Percentiles rank a stretch among this genome's conserved stretches.
These are phyloP conservation scores for Ptilorrhoa leucosticta DNA, from an alignment of 2,113 vertebrate genomes.

Conservation along the genomic window DNA sequence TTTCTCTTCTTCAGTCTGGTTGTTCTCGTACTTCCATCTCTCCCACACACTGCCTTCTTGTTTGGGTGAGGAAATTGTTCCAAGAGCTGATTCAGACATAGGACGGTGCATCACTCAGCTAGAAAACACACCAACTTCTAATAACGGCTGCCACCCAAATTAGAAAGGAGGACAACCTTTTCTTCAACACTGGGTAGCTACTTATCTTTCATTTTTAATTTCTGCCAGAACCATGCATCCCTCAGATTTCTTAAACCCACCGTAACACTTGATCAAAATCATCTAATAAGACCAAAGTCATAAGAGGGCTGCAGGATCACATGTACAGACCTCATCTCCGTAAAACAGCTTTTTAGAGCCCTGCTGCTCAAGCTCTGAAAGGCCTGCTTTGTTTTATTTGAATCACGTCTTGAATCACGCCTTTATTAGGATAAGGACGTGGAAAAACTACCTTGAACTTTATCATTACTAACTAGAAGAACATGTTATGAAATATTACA, in stretches of 20 bases:
- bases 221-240: not conserved
- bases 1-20: not conserved
- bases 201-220: not conserved
- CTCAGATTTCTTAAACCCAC: not conserved
- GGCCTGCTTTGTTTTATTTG: not conserved
- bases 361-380: not conserved
- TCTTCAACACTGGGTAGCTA: not conserved
- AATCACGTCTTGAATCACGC: not conserved
- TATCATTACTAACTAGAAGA: not conserved
- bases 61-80: not conserved
- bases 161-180: not conserved
- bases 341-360: not conserved
- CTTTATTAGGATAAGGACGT: not conserved
- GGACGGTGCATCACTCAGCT: accelerated
- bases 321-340: not conserved
- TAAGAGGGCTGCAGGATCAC: not conserved
- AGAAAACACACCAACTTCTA: not conserved
- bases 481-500: not conserved
- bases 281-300: not conserved
- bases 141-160: not conserved
- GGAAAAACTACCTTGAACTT: conserved; percentile 33
- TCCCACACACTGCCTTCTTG: not conserved
- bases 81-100: not conserved
- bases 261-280: not conserved
- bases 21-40: not conserved